A percentile compares a stretch with the other conserved stretches of the same genome.
Evolutionary conservation across 2,113 vertebrate genomes (phyloP).

Genomic region (Alces alces): DNA sequence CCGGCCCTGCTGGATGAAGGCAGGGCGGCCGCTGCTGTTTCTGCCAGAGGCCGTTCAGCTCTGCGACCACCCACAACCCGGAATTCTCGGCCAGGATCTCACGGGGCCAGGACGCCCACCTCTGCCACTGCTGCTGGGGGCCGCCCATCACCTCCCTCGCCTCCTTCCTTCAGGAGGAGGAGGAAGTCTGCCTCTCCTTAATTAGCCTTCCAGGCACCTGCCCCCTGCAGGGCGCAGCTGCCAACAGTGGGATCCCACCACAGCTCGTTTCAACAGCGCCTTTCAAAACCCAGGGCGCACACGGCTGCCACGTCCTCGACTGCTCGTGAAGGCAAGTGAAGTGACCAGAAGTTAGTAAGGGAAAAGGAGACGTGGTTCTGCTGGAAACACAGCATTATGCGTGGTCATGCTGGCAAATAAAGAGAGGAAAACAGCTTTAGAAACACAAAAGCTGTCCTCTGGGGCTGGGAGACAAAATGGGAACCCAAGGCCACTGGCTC

Average conservation of each 20-base stretch:
- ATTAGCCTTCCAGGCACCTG: background rate
- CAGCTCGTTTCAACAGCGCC: background rate
- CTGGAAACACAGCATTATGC: background rate
- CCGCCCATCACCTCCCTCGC: background rate
- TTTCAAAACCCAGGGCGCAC: background rate
- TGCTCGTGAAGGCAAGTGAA: background rate
- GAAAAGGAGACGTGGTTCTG: background rate
- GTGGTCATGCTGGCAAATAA: background rate
- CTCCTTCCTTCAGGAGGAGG: background rate
- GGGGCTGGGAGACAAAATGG: background rate
- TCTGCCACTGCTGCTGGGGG: rapidly evolving
- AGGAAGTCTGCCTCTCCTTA: background rate
- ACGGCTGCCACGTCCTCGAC: background rate
- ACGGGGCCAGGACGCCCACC: rapidly evolving
- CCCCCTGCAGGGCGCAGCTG: background rate
- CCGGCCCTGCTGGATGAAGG: background rate
- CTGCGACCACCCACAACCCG: rapidly evolving
- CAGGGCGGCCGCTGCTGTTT: background rate
- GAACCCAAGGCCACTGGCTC: background rate
- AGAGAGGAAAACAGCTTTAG: background rate
- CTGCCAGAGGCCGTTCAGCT: background rate
- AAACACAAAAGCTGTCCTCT: slow-evolving; percentile 5
- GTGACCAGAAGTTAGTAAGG: background rate
- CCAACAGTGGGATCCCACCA: background rate
- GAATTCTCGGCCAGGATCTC: background rate